phyloP scores from a whole-genome alignment of 1,140 invertebrate genomes.

The Drosophila grimshawi region DNA sequence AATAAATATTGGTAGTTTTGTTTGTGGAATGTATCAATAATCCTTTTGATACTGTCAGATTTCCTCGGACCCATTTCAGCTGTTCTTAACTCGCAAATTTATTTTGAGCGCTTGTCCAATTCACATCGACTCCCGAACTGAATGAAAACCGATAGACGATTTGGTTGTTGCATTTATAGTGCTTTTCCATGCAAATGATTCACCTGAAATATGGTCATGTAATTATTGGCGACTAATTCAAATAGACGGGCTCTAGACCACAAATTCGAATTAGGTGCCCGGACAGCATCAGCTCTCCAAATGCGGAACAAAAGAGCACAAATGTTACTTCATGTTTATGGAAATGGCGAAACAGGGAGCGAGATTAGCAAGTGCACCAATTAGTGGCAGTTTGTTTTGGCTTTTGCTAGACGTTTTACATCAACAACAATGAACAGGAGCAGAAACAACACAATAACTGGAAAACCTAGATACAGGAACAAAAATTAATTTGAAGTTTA shows the following conservation, averaged over 20 bases:
- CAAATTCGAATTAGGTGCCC: constrained; percentile 45
- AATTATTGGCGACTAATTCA: constrained; percentile 39
- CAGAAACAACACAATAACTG: too few relatives aligned
- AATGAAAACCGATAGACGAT: neutral
- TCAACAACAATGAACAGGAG: constrained; percentile 8
- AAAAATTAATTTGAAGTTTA: too few relatives aligned
- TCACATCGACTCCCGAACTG: too few relatives aligned
- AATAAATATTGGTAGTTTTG: too few relatives aligned
- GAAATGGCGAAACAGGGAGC: constrained; percentile 22
- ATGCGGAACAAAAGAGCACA: constrained; percentile 28
- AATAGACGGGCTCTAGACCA: constrained; percentile 39
- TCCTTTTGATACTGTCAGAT: too few relatives aligned
- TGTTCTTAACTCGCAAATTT: too few relatives aligned
- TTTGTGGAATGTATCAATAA: too few relatives aligned
- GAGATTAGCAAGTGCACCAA: constrained; percentile 5
- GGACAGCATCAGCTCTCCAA: neutral
- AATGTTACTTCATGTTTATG: constrained; percentile 18
- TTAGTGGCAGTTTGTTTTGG: constrained; percentile 9
- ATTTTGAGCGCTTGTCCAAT: too few relatives aligned
- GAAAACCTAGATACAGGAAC: too few relatives aligned
- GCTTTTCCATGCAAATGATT: constrained; percentile 16
- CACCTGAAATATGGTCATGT: constrained; percentile 17
- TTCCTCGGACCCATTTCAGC: too few relatives aligned
- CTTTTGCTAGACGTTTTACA: constrained; percentile 6
- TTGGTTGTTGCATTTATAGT: constrained; percentile 4